These are phyloP conservation scores for Drymonia ruficornis DNA, from an alignment of 2,888 invertebrate genomes.

Conservation along the genomic window DNA sequence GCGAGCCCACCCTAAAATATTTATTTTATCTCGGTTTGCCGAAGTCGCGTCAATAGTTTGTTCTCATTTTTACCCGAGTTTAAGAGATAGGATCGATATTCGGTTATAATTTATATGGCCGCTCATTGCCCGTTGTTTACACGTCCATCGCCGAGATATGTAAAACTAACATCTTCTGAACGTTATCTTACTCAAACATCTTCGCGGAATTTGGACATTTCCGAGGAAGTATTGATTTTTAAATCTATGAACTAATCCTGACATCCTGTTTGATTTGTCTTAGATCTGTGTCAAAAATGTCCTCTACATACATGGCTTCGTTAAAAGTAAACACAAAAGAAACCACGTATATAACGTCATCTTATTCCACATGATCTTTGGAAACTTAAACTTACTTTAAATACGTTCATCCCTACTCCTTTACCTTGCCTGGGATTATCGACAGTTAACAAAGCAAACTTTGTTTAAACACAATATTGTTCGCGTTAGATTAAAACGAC, in stretches of 20 bases:
- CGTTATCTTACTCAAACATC: conserved; percentile 77
- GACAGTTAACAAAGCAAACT: conserved; percentile 50
- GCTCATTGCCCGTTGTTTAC: conserved; percentile 70
- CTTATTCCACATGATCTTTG: neutral
- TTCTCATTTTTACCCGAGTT: conserved; percentile 75
- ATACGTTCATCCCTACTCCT: neutral
- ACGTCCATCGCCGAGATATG: conserved; percentile 66
- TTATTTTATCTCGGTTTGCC: conserved; percentile 84
- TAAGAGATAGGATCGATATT: conserved; percentile 77
- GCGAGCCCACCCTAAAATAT: conserved; percentile 84
- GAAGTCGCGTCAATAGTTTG: conserved; percentile 82
- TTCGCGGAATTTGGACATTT: conserved; percentile 74
- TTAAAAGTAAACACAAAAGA: neutral
- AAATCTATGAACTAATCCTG: conserved; percentile 50
- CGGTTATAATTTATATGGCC: conserved; percentile 75
- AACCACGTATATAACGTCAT: neutral
- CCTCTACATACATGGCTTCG: conserved; percentile 26
- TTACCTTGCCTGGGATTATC: conserved; percentile 51
- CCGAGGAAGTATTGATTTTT: conserved; percentile 69
- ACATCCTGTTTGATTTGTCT: conserved; percentile 66
- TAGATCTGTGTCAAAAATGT: conserved; percentile 35
- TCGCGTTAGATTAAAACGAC: conserved; percentile 41
- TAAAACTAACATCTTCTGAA: conserved; percentile 74
- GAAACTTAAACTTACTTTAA: neutral
- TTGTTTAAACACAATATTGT: conserved; percentile 47